Evolutionary conservation across 2,888 invertebrate species (phyloP), one percentile per base, ranked within the genome.

Genomic region (Clanis bilineata): DNA sequence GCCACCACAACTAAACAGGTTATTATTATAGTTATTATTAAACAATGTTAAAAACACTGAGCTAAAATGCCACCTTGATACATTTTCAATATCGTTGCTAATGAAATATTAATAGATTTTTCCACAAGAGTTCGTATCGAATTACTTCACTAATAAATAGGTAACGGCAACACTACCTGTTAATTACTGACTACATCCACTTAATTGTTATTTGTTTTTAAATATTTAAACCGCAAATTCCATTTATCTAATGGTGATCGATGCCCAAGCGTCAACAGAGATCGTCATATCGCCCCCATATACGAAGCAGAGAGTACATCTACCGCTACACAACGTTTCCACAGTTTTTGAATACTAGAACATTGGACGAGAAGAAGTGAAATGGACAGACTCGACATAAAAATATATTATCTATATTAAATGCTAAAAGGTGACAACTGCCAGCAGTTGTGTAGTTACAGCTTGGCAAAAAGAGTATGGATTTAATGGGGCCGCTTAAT

Each of bases 151-250:
- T 70, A 69, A 72, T 74, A 76, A 78, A 80, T 78, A 85, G 83
- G 85, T 88, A 90, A 90, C 85, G 83, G 88, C 84, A 83, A 85
- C 81, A 86, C 90, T 91, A 91, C 88, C 87, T 82, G 80, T 82
- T 80, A 90, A 90, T 88, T 88, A 87, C 80, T 80, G 89, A 90
- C 90, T 92, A 91, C 90, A 85, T 88, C 80, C 79, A 88, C 88
- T 88, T 89, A 89, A 77, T 79, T 79, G 73, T 83, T 83, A 83
- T 74, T 74, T 68, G 80, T 79, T 87, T 88, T 85, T 85, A 87
- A 87, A 90, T 77, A 85, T 85, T 82, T 88, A 87, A 84, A 82
- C 80, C 85, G 85, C 82, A 82, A 81, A 76, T 80, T 80, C 80
- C 83, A 80, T 85, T 76, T 83, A 67, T 68, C 85, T 90, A 88